Conservation (phyloP, 1,140 invertebrate genomes). For the Brachionus rotundiformis region DNA sequence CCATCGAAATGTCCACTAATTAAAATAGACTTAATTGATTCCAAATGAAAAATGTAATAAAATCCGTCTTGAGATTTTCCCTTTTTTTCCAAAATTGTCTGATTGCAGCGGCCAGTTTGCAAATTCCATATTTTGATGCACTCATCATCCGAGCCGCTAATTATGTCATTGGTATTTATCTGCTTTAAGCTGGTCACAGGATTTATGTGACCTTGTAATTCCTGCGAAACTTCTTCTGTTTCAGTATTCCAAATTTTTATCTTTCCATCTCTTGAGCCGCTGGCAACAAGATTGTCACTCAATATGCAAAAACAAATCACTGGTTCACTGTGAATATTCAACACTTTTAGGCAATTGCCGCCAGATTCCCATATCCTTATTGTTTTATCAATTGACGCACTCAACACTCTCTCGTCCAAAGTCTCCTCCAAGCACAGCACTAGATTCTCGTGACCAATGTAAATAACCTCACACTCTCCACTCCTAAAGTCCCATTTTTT, state of each 20-base stretch:
- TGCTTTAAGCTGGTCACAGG: not conserved
- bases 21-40: not conserved
- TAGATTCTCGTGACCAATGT: not conserved
- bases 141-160: not conserved
- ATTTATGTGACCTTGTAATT: not conserved
- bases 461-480: not conserved
- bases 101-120: not conserved
- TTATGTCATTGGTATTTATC: not conserved
- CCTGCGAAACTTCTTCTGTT: not conserved
- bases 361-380: not conserved
- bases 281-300: not conserved
- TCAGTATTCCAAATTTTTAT: not conserved
- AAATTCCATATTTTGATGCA: not conserved
- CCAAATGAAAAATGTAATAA: not conserved
- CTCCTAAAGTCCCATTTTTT: not conserved
- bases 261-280: not conserved
- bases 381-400: not conserved
- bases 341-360: not conserved
- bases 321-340: not conserved
- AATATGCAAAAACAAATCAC: not conserved
- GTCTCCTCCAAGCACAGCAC: not conserved
- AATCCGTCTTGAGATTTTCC: not conserved
- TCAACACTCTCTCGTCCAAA: not conserved
- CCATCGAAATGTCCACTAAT: not conserved
- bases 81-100: not conserved